A percentile compares a stretch with the other conserved stretches of the same genome.
Conservation (phyloP, 2,797 vertebrate genomes). For the Taenioides sp. region DNA sequence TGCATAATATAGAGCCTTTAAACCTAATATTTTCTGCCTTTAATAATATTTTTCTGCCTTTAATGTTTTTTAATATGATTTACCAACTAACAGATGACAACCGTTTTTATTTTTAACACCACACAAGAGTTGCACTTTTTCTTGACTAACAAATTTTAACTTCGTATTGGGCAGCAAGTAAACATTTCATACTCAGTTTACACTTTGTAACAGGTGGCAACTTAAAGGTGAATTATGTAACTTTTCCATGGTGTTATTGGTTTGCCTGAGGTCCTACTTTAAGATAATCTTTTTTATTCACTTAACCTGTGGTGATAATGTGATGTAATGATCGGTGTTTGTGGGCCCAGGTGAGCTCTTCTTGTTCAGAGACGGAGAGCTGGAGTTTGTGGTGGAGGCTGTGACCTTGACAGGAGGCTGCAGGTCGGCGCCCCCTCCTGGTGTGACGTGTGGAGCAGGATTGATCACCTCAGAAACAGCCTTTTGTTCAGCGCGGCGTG, state of each 20-base stretch:
- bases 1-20: background rate
- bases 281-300: background rate
- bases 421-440: constrained; percentile 17
- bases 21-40: background rate
- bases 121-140: background rate
- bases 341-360: constrained; percentile 24
- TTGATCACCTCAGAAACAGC: constrained; percentile 65
- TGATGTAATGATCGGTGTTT: background rate
- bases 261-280: background rate
- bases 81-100: background rate
- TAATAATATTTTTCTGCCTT: too few species aligned
- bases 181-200: background rate
- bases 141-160: background rate
- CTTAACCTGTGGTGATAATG: background rate
- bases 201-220: background rate
- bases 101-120: background rate
- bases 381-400: constrained; percentile 19
- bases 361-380: background rate
- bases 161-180: background rate
- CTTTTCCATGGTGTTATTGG: too few species aligned
- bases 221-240: too few species aligned
- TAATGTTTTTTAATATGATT: background rate
- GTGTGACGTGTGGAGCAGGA: constrained; percentile 56
- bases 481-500: constrained; percentile 59
- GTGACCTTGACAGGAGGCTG: constrained; percentile 50